These are phyloP conservation scores for Amphiprion percula DNA, from an alignment of 2,113 vertebrate genomes.

Conservation along the genomic window DNA sequence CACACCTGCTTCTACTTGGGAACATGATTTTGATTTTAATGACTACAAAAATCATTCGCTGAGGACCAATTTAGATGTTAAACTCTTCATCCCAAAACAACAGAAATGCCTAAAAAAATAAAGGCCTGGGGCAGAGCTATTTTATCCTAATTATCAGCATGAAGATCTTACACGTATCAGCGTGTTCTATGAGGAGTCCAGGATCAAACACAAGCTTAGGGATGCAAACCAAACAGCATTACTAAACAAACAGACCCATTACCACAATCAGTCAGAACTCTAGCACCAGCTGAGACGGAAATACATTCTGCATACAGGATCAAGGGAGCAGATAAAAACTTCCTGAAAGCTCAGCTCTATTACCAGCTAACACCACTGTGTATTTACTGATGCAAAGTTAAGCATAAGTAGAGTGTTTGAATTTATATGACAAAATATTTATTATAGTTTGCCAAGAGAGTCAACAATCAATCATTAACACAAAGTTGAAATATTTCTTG, in stretches of 20 bases:
- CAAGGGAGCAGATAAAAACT: conserved; percentile 3
- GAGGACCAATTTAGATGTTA: conserved; percentile 7
- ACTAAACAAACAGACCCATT: neutral
- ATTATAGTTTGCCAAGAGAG: too few relatives aligned
- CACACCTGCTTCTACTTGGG: neutral
- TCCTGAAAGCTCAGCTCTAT: neutral
- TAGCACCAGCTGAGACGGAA: neutral
- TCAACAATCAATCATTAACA: too few relatives aligned
- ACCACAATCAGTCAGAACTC: neutral
- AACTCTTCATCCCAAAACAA: conserved; percentile 6
- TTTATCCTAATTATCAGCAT: conserved; percentile 30
- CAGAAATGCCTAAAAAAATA: conserved; percentile 9
- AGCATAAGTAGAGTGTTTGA: neutral
- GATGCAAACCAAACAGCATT: conserved; percentile 8
- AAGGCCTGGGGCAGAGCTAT: neutral
- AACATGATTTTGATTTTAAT: neutral
- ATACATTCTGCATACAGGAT: neutral
- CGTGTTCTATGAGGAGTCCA: conserved; percentile 3
- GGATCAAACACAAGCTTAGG: conserved; percentile 19
- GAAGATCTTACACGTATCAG: neutral
- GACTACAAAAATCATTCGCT: neutral
- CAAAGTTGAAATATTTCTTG: neutral
- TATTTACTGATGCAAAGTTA: neutral
- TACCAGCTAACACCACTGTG: neutral
- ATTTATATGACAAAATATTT: neutral